phyloP scores from a whole-genome alignment of 2,797 vertebrate species.

The Petrocephalus sullivani region DNA sequence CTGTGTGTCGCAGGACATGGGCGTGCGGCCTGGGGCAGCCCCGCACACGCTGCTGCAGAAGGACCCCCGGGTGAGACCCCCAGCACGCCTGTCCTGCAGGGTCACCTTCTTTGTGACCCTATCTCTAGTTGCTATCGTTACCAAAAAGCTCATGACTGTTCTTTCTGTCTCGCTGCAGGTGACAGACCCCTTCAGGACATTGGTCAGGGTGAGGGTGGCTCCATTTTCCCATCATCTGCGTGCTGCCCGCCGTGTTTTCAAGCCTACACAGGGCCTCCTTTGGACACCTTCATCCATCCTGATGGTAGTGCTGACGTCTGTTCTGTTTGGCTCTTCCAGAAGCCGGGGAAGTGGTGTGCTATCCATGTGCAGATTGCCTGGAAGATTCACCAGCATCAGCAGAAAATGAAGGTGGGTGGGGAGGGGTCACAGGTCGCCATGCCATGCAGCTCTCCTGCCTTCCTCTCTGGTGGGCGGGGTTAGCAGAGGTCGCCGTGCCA shows the following conservation, averaged over 20 bases:
- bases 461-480: not conserved
- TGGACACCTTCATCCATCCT: not conserved
- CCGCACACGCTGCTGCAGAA: constrained; percentile 92
- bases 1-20: constrained; percentile 65
- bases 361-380: constrained; percentile 98
- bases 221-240: not conserved
- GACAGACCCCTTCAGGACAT: constrained; percentile 83
- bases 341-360: constrained; percentile 98
- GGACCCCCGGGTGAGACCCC: constrained; percentile 79
- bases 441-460: not conserved
- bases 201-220: constrained; percentile 81
- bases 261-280: not conserved
- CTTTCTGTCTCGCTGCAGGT: constrained; percentile 62
- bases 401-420: constrained; percentile 90
- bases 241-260: not conserved
- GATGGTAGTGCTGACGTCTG: not conserved
- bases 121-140: not conserved
- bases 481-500: not conserved
- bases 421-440: not conserved
- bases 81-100: not conserved
- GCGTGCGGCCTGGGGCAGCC: constrained; percentile 76
- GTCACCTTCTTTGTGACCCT: not conserved
- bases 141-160: not conserved
- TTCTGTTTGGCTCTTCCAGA: constrained; percentile 60
- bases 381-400: constrained; percentile 99